phyloP scores from a whole-genome alignment of 35 echinoderm and acorn worm species.

The Nesometra sesokonis region DNA sequence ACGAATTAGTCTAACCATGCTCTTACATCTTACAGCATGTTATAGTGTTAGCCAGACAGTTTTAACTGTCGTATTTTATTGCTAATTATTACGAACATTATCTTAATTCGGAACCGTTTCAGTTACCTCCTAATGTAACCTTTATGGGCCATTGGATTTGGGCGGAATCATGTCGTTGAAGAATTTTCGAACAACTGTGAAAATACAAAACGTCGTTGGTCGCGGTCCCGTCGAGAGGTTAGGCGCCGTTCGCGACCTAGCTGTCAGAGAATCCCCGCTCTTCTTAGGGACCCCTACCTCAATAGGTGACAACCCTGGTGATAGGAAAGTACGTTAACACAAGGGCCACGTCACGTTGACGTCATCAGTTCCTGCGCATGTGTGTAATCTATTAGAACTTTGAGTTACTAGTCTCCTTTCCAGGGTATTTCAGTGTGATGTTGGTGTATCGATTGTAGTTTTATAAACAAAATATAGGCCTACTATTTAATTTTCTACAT shows the following conservation, averaged over 20 bases:
- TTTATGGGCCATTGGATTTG: neutral
- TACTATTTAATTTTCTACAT: no score
- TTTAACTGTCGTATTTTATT: neutral
- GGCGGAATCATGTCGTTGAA: neutral
- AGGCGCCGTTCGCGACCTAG: neutral
- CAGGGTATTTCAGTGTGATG: no score
- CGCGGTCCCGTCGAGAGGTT: neutral
- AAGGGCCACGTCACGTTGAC: neutral
- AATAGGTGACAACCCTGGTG: neutral
- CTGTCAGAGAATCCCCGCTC: neutral
- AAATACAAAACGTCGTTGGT: neutral
- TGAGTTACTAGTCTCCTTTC: no score
- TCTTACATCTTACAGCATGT: neutral
- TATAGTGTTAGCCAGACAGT: neutral
- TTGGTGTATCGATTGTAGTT: no score
- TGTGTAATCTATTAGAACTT: neutral
- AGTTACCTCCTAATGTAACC: neutral
- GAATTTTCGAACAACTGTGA: neutral
- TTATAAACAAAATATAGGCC: no score
- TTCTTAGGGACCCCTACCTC: neutral
- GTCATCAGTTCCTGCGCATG: neutral
- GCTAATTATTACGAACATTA: neutral
- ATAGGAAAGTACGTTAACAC: neutral
- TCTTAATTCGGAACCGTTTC: neutral
- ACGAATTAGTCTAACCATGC: neutral